These are phyloP conservation scores for Lapara coniferarum DNA, from an alignment of 2,888 invertebrate genomes.

Conservation along the genomic window DNA sequence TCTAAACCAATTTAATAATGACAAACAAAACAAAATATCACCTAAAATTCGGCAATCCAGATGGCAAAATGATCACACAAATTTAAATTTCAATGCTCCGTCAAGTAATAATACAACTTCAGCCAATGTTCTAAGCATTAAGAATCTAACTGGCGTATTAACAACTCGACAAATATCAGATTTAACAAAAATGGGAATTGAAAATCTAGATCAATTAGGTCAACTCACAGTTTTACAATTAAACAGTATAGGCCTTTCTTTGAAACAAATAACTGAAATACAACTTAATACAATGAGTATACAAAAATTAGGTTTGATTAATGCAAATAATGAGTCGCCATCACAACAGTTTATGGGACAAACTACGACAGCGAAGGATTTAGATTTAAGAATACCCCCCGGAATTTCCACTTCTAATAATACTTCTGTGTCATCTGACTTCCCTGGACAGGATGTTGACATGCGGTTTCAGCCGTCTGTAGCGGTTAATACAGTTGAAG, in stretches of 20 bases:
- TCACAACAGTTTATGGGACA: slow-evolving; percentile 52
- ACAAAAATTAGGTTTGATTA: slow-evolving; percentile 81
- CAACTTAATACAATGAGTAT: slow-evolving; percentile 85
- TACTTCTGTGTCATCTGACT: slow-evolving; percentile 55
- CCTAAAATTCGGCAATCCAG: slow-evolving; percentile 78
- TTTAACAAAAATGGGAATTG: slow-evolving; percentile 83
- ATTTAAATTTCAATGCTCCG: slow-evolving; percentile 59
- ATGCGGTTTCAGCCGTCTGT: slow-evolving; percentile 74
- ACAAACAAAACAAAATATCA: slow-evolving; percentile 69
- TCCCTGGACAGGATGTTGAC: slow-evolving; percentile 76
- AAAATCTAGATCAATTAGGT: slow-evolving; percentile 84
- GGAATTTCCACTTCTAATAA: slow-evolving; percentile 54
- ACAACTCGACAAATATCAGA: slow-evolving; percentile 84
- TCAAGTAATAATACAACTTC: slow-evolving; percentile 56
- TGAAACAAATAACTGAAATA: slow-evolving; percentile 85
- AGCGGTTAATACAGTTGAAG: slow-evolving; percentile 48
- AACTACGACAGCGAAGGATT: slow-evolving; percentile 63
- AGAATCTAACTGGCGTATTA: slow-evolving; percentile 83
- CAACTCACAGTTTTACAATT: slow-evolving; percentile 85
- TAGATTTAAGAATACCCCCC: slow-evolving; percentile 78
- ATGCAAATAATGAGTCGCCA: slow-evolving; percentile 56
- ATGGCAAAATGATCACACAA: slow-evolving; percentile 76
- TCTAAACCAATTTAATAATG: slow-evolving; percentile 62
- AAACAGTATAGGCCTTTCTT: slow-evolving; percentile 84
- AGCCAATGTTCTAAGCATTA: slow-evolving; percentile 79